Conservation (phyloP, 2,113 vertebrate genomes). For the Cromileptes altivelis region DNA sequence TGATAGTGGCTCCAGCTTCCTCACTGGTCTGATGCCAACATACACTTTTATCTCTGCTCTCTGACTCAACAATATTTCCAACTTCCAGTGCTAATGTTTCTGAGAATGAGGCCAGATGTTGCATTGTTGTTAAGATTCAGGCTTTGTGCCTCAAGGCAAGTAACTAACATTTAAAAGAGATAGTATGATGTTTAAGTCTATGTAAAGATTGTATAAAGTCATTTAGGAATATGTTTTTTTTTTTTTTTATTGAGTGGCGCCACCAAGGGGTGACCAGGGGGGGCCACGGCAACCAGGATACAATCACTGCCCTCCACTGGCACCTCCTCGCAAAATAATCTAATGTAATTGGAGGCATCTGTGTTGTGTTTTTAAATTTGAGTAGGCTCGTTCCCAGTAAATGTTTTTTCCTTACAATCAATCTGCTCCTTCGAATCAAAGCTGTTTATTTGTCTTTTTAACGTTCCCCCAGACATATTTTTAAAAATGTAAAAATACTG, state of each 20-base stretch:
- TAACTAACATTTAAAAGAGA: constrained; percentile 28
- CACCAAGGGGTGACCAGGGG: too few relatives aligned
- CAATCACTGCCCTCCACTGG: too few relatives aligned
- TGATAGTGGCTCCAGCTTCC: background rate
- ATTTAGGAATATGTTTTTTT: constrained; percentile 2
- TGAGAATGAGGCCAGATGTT: constrained; percentile 50
- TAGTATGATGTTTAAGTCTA: background rate
- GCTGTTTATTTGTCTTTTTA: too few relatives aligned
- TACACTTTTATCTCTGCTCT: constrained; percentile 9
- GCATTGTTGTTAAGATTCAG: constrained; percentile 33
- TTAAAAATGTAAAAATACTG: too few relatives aligned
- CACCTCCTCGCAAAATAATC: too few relatives aligned
- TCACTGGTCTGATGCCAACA: constrained; percentile 14
- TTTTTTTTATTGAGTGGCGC: background rate
- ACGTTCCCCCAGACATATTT: too few relatives aligned
- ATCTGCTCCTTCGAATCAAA: too few relatives aligned
- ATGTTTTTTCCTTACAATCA: too few relatives aligned
- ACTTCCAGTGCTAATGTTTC: constrained; percentile 25
- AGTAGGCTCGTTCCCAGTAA: too few relatives aligned
- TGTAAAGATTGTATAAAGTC: background rate
- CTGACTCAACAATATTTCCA: constrained; percentile 27
- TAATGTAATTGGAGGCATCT: too few relatives aligned
- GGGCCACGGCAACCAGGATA: too few relatives aligned
- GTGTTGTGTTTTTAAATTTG: too few relatives aligned
- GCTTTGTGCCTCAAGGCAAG: constrained; percentile 8